A percentile compares a stretch with the other conserved stretches of the same genome.
Conservation (phyloP, 2,797 vertebrate species). For the Anguilla pacifica region DNA sequence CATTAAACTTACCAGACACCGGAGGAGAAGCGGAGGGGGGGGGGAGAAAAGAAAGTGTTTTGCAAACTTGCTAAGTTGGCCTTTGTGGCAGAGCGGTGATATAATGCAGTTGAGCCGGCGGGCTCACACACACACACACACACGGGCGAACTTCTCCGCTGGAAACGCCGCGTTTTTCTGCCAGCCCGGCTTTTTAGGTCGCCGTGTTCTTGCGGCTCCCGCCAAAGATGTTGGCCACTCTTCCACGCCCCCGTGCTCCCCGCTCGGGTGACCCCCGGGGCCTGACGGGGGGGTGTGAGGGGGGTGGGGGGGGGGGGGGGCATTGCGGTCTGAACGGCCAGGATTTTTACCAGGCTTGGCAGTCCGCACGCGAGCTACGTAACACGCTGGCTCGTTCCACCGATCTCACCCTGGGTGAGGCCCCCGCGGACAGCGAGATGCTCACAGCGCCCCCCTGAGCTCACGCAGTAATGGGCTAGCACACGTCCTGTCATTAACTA, state of each 20-base stretch:
- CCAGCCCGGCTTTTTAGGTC: conserved; percentile 72
- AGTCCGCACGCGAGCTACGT: conserved; percentile 57
- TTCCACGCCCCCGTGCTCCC: conserved; percentile 47
- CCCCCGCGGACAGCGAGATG: not conserved
- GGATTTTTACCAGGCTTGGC: conserved; percentile 39
- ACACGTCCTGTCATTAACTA: not conserved
- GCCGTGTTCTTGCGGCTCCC: conserved; percentile 62
- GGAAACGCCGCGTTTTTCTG: conserved; percentile 61
- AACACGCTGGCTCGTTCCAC: conserved; percentile 67
- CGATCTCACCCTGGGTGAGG: conserved; percentile 55
- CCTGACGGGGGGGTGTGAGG: conserved; percentile 53
- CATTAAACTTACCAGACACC: not conserved
- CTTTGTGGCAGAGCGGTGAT: conserved; percentile 32
- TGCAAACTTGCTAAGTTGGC: conserved; percentile 30
- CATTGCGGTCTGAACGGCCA: conserved; percentile 48
- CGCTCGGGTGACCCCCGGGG: conserved; percentile 54
- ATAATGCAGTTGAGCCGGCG: conserved; percentile 36
- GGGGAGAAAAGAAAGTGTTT: conserved; percentile 12
- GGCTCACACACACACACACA: conserved; percentile 51
- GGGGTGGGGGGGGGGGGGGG: no score
- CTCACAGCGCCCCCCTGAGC: not conserved
- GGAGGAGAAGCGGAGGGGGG: not conserved
- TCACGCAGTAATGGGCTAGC: not conserved
- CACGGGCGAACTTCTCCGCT: conserved; percentile 70
- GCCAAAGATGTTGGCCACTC: conserved; percentile 59